phyloP scores from a whole-genome alignment of 2,113 vertebrate species.

The Solea senegalensis region DNA sequence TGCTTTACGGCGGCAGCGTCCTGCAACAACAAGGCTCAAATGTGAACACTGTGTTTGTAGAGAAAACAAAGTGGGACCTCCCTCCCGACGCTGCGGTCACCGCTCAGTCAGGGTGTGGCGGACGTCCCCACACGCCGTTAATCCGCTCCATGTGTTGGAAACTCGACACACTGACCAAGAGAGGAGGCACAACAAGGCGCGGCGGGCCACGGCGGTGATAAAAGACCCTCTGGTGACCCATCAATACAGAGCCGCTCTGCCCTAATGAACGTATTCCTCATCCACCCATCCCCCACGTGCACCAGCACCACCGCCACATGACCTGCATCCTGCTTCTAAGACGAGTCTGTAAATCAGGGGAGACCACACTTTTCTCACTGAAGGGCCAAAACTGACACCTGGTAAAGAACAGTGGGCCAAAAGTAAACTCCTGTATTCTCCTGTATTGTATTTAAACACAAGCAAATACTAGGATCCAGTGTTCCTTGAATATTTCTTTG shows the following conservation, averaged over 20 bases:
- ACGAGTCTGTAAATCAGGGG: conserved; percentile 21
- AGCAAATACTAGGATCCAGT: too few relatives aligned
- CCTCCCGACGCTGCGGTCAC: conserved; percentile 33
- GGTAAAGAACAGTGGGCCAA: too few relatives aligned
- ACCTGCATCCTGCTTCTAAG: conserved; percentile 7
- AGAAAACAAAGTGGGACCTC: conserved; percentile 75
- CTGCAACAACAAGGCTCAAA: conserved; percentile 72
- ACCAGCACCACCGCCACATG: neutral
- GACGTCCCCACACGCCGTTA: conserved; percentile 60
- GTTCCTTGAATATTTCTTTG: too few relatives aligned
- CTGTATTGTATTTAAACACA: too few relatives aligned
- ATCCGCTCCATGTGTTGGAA: conserved; percentile 79
- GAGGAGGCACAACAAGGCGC: conserved; percentile 42
- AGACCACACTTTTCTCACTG: neutral
- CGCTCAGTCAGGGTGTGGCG: conserved; percentile 51
- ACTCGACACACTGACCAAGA: conserved; percentile 57
- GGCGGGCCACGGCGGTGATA: conserved; percentile 59
- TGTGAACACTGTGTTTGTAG: conserved; percentile 69
- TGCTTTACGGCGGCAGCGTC: conserved; percentile 57
- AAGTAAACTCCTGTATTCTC: too few relatives aligned
- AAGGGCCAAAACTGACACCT: too few relatives aligned
- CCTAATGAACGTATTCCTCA: conserved; percentile 32
- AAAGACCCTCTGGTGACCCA: conserved; percentile 64
- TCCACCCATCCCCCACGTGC: conserved; percentile 13
- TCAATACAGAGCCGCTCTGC: conserved; percentile 41